phyloP scores from a whole-genome alignment of 2,888 invertebrate genomes.

The Cantharis lateralis region DNA sequence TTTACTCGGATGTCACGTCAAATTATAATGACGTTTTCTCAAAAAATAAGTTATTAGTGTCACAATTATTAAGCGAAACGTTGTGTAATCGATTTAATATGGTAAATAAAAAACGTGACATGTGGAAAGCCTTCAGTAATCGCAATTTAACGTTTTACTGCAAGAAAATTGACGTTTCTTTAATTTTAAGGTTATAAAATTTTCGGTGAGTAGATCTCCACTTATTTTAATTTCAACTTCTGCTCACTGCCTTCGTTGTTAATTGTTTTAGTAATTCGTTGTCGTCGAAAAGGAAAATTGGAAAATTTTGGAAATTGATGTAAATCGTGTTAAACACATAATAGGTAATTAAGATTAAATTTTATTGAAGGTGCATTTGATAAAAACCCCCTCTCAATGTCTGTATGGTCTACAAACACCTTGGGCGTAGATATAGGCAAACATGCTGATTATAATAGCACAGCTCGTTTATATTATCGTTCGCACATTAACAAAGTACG shows the following conservation, averaged over 20 bases:
- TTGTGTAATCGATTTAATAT: not conserved
- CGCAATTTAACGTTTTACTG: not conserved
- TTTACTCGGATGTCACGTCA: not conserved
- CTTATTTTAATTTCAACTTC: not conserved
- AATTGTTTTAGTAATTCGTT: not conserved
- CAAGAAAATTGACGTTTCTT: not conserved
- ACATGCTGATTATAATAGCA: constrained; percentile 39
- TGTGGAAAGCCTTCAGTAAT: not conserved
- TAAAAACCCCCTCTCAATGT: constrained; percentile 56
- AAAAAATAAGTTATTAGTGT: not conserved
- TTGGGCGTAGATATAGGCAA: constrained; percentile 58
- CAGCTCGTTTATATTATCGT: constrained; percentile 44
- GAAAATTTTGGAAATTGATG: not conserved
- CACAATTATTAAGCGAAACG: not conserved
- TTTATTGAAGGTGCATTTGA: not conserved
- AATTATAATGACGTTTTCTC: not conserved
- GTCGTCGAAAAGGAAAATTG: not conserved
- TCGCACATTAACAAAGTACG: constrained; percentile 44
- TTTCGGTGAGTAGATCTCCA: not conserved
- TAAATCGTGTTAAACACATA: not conserved
- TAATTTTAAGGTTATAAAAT: not conserved
- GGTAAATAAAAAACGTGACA: not conserved
- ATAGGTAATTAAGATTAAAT: not conserved
- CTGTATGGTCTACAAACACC: constrained; percentile 74
- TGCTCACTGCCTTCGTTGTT: not conserved